Evolutionary conservation across 2,888 invertebrate genomes (phyloP).

Genomic region (Nephrocerus scutellatus): DNA sequence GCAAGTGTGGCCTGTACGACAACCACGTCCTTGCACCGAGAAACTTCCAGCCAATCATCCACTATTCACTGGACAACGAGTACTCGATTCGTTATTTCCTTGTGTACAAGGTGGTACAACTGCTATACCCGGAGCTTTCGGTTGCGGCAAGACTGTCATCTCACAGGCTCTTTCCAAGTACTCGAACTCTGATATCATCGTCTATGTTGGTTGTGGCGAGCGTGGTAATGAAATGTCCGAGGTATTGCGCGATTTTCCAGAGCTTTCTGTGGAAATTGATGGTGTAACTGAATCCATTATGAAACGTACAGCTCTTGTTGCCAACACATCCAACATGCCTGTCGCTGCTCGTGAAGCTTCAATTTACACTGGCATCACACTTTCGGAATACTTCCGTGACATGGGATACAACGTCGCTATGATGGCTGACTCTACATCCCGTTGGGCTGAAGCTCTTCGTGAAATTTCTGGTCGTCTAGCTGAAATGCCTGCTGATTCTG

Average conservation of each 20-base stretch:
- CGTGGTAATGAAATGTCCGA: slow-evolving; percentile 99
- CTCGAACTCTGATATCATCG: slow-evolving; percentile 97
- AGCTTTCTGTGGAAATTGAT: slow-evolving; percentile 92
- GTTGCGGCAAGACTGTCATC: slow-evolving; percentile 77
- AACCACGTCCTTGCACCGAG: slow-evolving; percentile 91
- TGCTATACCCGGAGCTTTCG: slow-evolving; percentile 98
- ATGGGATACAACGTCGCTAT: slow-evolving; percentile 99
- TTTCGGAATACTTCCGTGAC: slow-evolving; percentile 97
- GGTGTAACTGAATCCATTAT: slow-evolving; percentile 96
- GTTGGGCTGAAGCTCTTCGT: slow-evolving; percentile 99
- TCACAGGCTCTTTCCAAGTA: slow-evolving; percentile 93
- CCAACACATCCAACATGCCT: slow-evolving; percentile 99
- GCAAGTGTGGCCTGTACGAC: slow-evolving; percentile 99
- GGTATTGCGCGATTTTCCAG: slow-evolving; percentile 96
- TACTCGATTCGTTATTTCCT: slow-evolving; percentile 96
- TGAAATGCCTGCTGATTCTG: slow-evolving; percentile 99
- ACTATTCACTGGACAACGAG: slow-evolving; percentile 93
- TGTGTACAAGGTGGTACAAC: slow-evolving; percentile 98
- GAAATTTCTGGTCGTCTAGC: slow-evolving; percentile 94
- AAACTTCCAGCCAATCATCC: slow-evolving; percentile 98
- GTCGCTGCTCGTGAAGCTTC: slow-evolving; percentile 99
- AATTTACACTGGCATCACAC: slow-evolving; percentile 98
- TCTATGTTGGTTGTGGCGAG: slow-evolving; percentile 99
- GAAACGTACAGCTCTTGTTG: slow-evolving; percentile 98
- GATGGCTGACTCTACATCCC: slow-evolving; percentile 99